Evolutionary conservation across 1,140 invertebrate species (phyloP).

Genomic region (Harpegnathos saltator): DNA sequence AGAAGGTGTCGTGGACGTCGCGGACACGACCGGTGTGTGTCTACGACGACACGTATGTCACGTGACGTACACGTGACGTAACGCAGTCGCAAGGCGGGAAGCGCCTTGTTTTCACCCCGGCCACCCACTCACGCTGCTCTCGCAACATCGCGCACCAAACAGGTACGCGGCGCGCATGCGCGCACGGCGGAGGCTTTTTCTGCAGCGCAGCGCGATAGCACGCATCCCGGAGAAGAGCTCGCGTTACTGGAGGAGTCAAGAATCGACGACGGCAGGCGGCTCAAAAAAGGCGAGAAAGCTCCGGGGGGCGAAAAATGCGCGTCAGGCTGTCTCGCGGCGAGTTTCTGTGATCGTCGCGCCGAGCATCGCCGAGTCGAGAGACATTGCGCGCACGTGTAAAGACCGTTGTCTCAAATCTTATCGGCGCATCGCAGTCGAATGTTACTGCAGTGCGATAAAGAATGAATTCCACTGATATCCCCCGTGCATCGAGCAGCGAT

Average conservation of each 20-base stretch:
- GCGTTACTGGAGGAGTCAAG: constrained; percentile 48
- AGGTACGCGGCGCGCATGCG: constrained; percentile 57
- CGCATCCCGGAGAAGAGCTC: constrained; percentile 63
- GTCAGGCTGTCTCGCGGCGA: too few relatives aligned
- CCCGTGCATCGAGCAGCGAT: too few relatives aligned
- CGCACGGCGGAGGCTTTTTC: constrained; percentile 66
- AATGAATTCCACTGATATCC: too few relatives aligned
- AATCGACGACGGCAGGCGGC: constrained; percentile 25
- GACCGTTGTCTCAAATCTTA: too few relatives aligned
- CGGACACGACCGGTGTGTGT: constrained; percentile 63
- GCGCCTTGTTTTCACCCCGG: constrained; percentile 51
- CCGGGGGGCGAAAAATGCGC: background rate
- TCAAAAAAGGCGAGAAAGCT: constrained; percentile 40
- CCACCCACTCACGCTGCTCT: constrained; percentile 49
- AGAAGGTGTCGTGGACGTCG: constrained; percentile 51
- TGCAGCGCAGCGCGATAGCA: constrained; percentile 64
- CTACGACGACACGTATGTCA: constrained; percentile 63
- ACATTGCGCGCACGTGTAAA: too few relatives aligned
- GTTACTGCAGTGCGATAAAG: too few relatives aligned
- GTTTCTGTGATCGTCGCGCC: too few relatives aligned
- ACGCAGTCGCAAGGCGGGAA: constrained; percentile 75
- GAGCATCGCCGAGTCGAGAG: too few relatives aligned
- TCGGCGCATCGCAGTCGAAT: too few relatives aligned
- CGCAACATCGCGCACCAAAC: constrained; percentile 55
- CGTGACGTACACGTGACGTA: constrained; percentile 75